A percentile compares a stretch with the other conserved stretches of the same genome.
Conservation (phyloP, 1,140 invertebrate genomes). For the Drosophila oshimai region DNA sequence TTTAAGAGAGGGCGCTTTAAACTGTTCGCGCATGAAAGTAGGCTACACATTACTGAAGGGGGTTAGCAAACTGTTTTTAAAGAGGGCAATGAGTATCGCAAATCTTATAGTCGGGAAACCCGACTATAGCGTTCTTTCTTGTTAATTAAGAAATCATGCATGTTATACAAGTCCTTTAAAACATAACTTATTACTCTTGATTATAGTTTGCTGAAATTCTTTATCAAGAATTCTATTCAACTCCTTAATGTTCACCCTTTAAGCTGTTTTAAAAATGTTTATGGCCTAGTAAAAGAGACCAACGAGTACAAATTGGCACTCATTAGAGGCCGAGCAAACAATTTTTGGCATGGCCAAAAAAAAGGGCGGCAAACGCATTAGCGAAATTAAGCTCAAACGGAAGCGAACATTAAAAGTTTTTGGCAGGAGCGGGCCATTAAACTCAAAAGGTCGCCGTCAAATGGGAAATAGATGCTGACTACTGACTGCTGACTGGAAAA, state of each 20-base stretch:
- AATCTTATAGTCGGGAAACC: no score
- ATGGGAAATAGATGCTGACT: slow-evolving; percentile 66
- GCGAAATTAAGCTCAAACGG: slow-evolving; percentile 62
- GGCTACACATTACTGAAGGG: no score
- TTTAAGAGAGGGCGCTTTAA: no score
- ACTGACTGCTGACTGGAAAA: no score
- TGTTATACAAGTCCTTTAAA: no score
- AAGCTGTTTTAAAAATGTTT: slow-evolving; percentile 3
- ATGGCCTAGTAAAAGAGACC: not conserved
- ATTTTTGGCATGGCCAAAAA: not conserved
- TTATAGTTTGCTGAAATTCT: no score
- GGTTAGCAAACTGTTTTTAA: no score
- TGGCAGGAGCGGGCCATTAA: slow-evolving; percentile 37
- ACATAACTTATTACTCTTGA: no score
- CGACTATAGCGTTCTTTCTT: no score
- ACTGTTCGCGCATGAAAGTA: no score
- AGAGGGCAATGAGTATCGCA: no score
- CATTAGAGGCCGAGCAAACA: slow-evolving; percentile 54
- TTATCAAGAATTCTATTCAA: not conserved
- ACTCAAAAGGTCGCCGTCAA: slow-evolving; percentile 57
- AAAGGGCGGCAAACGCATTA: slow-evolving; percentile 47
- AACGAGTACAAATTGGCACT: slow-evolving; percentile 48
- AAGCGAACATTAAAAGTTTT: slow-evolving; percentile 69
- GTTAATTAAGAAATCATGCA: no score
- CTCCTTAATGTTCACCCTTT: not conserved